Base-by-base conservation (phyloP, 92 coral and sea anemone species). In the Palythoa grandiflora region DNA sequence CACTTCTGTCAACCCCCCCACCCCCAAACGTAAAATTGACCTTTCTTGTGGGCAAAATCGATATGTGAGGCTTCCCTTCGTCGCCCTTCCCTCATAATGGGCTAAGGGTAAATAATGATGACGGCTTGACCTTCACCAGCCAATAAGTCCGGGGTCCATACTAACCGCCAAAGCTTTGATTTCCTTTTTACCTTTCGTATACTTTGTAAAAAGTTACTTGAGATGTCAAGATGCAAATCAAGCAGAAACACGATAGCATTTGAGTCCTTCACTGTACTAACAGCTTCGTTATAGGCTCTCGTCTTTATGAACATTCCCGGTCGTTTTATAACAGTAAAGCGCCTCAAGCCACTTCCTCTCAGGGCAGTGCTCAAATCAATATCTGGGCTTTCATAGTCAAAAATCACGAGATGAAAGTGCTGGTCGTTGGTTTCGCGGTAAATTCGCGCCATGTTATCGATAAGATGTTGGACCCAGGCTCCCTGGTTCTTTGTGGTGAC, bases 191-290 rank as follows among this genome's bases (percentile, higher is more conserved):
- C 92, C 92, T 86, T 90, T 20, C 92, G 87, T 37, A 90, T 84
- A 48, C 84, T 90, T 38, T 86, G 66, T 44, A 88, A 71, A 55
- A 90, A 90, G 88, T 84, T 71, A 20, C 83, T 61, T 38, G 92
- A 88, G 52, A 90, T 90, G 73, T 90, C 89, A 38, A 90, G 87
- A 79, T 90, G 92, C 48, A 90, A 12, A 73, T 90, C 92, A 21
- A 90, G 80, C 8, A 88, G 84, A 66, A 86, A 90, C 55, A 90
- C 57, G 28, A 90, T 90, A 3, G 92, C 87, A 71, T 90, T 39
- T 12, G 90, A 89, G 36, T 90, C 89, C 53, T 78, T 55, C 71
- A 90, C 92, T 71, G 66, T 71, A 38, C 76, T 68, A 5, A 88
- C 92, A 12, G 89, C 92, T 73, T 88, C 84, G 57, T 90, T 90